Base-by-base conservation (phyloP, 2,113 vertebrate genomes). In the Anas platyrhynchos region DNA sequence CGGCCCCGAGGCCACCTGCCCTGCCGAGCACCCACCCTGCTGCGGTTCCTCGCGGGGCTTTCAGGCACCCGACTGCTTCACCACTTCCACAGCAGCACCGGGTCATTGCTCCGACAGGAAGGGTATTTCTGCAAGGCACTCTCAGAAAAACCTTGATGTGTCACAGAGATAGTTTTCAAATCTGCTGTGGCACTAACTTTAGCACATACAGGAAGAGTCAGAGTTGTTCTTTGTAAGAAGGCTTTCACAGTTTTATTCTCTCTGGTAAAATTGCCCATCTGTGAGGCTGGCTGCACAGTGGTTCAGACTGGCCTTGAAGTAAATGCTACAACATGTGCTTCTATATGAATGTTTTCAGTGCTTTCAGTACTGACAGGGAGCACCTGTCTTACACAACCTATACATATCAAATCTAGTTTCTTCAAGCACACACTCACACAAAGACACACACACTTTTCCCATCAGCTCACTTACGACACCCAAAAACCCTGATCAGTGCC, bases 361-460 rank as follows among this genome's bases (percentile, higher is more conserved):
- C 76, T 88, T 46, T 36, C 63, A 13, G 43, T 32, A 3, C 34
- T 12, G 43, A 15, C 56, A 82, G 76, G 1, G 1, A 36, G 41
- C 1, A 20, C 16, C 1, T 0, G 3, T 2, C 46, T 63, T 38
- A 8, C 0, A 3, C 44, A 20, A 5, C 83, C 69, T 16, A 1
- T 23, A 55, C 13, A 5, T 10, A 44, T 7, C 13, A 16, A 50
- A 27, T 3, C 8, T 44, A 3, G 2, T 23, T 20, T 4, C 50
- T 58, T 25, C 16, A 4, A 54, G 58, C 4, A 3, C 2, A 1
- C 59, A 14, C 32, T 79, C 80, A 31, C 32, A 20, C 4, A 12
- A 62, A 67, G 14, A 41, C 71, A 36, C 22, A 54, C 50, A 41
- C 18, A 7, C 17, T 52, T 73, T 3, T 25, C 86, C 75, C 56